Evolutionary conservation across 2,113 vertebrate genomes (phyloP).

Genomic region (Apteryx mantelli): DNA sequence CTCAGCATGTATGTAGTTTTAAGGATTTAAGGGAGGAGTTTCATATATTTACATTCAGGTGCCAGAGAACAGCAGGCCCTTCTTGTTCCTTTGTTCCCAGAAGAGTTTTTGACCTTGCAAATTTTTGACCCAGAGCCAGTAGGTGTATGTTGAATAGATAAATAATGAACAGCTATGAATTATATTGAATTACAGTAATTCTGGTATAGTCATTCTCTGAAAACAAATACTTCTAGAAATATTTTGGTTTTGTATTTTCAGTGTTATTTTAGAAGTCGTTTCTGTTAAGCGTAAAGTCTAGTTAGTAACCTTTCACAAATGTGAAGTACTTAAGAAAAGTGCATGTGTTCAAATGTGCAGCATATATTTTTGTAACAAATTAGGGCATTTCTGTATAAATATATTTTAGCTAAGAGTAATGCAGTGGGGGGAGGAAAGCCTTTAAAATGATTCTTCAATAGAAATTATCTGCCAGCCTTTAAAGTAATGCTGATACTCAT

Average conservation of each 20-base stretch:
- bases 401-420: neutral
- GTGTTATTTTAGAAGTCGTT: neutral
- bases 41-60: neutral
- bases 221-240: neutral
- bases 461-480: neutral
- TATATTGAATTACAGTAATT: neutral
- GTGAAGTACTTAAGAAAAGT: neutral
- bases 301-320: neutral
- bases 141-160: neutral
- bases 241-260: neutral
- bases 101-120: neutral
- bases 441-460: neutral
- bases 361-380: neutral
- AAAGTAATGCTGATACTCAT: neutral
- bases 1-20: rapidly evolving
- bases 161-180: neutral
- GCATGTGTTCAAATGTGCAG: neutral
- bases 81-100: neutral
- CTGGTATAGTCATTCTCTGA: neutral
- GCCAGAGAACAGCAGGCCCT: neutral
- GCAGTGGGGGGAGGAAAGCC: neutral
- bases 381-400: neutral
- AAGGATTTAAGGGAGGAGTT: neutral
- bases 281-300: neutral
- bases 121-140: neutral